A percentile compares a stretch with the other conserved stretches of the same genome.
Conservation (phyloP, 2,113 vertebrate species). For the Myodes glareolus region DNA sequence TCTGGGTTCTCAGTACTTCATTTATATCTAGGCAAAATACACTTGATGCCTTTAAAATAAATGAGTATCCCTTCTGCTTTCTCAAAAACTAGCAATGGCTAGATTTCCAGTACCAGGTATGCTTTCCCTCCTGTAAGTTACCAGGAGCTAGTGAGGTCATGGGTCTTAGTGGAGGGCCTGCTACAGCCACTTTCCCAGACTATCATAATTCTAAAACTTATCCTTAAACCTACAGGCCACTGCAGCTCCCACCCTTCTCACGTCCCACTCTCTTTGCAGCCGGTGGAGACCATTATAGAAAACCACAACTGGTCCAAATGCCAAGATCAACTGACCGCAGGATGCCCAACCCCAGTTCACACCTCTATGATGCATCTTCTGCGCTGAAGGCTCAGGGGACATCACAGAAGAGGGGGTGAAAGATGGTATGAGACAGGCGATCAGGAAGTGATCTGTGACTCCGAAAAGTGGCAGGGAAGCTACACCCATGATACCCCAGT, state of each 20-base stretch:
- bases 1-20: background rate
- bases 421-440: no score
- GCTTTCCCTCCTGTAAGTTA: background rate
- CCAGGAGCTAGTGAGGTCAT: background rate
- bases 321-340: no score
- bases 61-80: background rate
- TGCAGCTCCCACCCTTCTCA: background rate
- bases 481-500: background rate
- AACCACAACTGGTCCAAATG: background rate
- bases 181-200: background rate
- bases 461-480: background rate
- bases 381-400: background rate
- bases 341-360: background rate
- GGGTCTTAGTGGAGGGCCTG: background rate
- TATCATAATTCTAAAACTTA: background rate
- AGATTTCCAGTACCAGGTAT: background rate
- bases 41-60: background rate
- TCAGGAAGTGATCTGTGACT: background rate
- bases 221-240: background rate
- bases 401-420: background rate
- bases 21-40: background rate
- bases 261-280: background rate
- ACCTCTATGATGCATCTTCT: background rate
- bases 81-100: background rate
- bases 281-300: background rate